Evolutionary conservation across 1,140 invertebrate species (phyloP).

Genomic region (Ptiloglossa arizonensis): DNA sequence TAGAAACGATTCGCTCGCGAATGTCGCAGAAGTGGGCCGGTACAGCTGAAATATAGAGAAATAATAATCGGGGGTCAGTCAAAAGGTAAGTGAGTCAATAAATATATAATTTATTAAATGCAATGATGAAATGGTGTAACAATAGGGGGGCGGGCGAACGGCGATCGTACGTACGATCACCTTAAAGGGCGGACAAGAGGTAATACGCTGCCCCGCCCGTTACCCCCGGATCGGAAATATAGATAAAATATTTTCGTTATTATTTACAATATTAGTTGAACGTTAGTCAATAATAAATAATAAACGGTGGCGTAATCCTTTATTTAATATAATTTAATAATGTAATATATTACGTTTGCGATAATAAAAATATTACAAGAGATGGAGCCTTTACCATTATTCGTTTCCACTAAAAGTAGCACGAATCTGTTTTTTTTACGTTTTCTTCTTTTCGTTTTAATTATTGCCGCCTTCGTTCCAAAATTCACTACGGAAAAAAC

Average conservation of each 20-base stretch:
- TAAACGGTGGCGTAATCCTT: slow-evolving; percentile 79
- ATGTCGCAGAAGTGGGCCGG: not conserved
- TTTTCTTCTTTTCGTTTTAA: slow-evolving; percentile 11
- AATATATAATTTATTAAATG: slow-evolving; percentile 83
- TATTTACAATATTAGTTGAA: slow-evolving; percentile 82
- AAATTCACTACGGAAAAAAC: slow-evolving; percentile 15
- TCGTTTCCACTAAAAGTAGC: slow-evolving; percentile 68
- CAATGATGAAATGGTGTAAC: slow-evolving; percentile 83
- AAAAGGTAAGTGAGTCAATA: slow-evolving; percentile 77
- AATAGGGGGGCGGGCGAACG: slow-evolving; percentile 78
- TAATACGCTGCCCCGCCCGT: slow-evolving; percentile 71
- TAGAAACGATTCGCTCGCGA: not conserved
- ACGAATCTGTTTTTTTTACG: slow-evolving; percentile 43
- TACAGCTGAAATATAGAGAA: slow-evolving; percentile 30
- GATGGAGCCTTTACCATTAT: slow-evolving; percentile 78
- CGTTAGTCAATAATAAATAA: slow-evolving; percentile 81
- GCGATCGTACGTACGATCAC: slow-evolving; percentile 64
- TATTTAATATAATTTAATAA: slow-evolving; percentile 75
- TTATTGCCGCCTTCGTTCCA: slow-evolving; percentile 48
- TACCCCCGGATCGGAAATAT: slow-evolving; percentile 80
- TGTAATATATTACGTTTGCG: slow-evolving; percentile 76
- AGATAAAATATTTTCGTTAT: slow-evolving; percentile 83
- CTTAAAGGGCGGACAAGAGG: slow-evolving; percentile 70
- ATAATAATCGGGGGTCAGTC: slow-evolving; percentile 46
- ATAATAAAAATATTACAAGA: slow-evolving; percentile 82